Evolutionary conservation across 2,888 invertebrate genomes (phyloP).

Genomic region (Tetheella fluctuosa): DNA sequence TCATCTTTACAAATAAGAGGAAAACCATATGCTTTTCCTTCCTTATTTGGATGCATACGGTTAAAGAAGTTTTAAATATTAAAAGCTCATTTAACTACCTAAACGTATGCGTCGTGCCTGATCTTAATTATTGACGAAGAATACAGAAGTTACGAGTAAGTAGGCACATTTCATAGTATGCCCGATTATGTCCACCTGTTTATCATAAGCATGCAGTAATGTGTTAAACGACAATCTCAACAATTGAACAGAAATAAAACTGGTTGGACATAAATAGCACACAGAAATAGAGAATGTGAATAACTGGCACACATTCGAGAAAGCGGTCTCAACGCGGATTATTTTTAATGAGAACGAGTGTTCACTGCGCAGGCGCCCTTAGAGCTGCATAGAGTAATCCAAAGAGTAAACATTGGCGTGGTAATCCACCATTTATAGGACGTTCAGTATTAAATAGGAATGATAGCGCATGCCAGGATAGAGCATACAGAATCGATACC

Average conservation of each 20-base stretch:
- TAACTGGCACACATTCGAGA: conserved; percentile 65
- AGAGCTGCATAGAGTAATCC: background rate
- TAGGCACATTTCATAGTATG: no score
- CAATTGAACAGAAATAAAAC: conserved; percentile 44
- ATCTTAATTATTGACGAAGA: no score
- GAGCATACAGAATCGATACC: no score
- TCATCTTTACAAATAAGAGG: no score
- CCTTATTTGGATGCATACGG: no score
- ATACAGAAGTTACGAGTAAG: no score
- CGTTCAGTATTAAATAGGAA: background rate
- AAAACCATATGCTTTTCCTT: no score
- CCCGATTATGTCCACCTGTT: background rate
- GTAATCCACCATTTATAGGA: background rate
- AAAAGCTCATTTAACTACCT: no score
- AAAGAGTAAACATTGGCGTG: background rate
- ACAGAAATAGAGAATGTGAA: conserved; percentile 63
- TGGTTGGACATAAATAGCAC: conserved; percentile 53
- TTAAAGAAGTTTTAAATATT: no score
- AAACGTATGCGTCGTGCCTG: no score
- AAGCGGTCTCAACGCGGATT: conserved; percentile 42
- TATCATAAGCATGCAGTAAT: background rate
- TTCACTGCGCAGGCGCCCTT: conserved; percentile 28
- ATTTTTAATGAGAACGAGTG: conserved; percentile 44
- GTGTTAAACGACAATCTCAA: conserved; percentile 8
- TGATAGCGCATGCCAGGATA: no score